Evolutionary conservation across 1,140 invertebrate genomes (phyloP).

Genomic region (Rhopalosiphum maidis): DNA sequence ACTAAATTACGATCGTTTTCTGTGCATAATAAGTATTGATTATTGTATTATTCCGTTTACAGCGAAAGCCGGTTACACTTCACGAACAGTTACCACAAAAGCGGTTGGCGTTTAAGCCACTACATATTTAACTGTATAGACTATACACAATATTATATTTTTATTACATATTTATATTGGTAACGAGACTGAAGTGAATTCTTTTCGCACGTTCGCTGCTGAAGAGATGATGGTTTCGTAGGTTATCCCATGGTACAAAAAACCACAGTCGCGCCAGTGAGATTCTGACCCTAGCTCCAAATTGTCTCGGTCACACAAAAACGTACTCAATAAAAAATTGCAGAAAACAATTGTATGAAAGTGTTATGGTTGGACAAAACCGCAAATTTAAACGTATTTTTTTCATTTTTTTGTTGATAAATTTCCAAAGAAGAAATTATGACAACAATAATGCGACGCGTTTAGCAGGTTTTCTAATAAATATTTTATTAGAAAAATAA

Average conservation of each 20-base stretch:
- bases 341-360: background rate
- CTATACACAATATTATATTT: background rate
- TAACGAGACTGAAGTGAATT: background rate
- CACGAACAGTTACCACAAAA: background rate
- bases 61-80: conserved; percentile 1
- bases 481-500: no score
- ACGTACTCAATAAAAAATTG: background rate
- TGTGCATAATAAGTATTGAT: background rate
- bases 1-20: background rate
- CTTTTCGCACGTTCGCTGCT: background rate
- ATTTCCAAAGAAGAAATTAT: no score
- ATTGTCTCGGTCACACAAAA: background rate
- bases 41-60: background rate
- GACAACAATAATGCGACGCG: no score
- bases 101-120: background rate
- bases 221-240: background rate
- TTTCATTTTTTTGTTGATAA: no score
- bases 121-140: background rate
- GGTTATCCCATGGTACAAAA: background rate
- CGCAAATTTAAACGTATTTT: no score
- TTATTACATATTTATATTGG: background rate
- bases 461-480: no score
- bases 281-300: background rate
- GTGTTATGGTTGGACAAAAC: background rate
- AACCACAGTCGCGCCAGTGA: background rate